These are phyloP conservation scores for Drosophila neocordata DNA, from an alignment of 1,140 invertebrate species.

Conservation along the genomic window DNA sequence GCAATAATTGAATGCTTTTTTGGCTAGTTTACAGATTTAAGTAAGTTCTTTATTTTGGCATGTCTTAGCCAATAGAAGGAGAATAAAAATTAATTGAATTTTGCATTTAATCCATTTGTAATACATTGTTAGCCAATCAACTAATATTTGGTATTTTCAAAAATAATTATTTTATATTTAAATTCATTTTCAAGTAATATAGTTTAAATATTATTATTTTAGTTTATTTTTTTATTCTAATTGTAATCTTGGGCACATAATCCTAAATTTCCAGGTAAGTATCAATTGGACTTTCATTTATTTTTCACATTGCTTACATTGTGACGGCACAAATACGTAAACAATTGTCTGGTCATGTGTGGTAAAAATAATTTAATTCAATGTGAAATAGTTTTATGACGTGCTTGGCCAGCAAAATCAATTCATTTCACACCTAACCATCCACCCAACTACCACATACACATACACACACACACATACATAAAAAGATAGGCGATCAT, in stretches of 20 bases:
- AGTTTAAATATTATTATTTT: neutral
- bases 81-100: too few species aligned
- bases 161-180: neutral
- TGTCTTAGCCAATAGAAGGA: too few species aligned
- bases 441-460: too few species aligned
- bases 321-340: constrained; percentile 43
- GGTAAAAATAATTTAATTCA: constrained; percentile 80
- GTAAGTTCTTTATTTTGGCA: too few species aligned
- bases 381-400: constrained; percentile 75
- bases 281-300: constrained; percentile 10
- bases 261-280: neutral
- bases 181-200: neutral
- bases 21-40: too few species aligned
- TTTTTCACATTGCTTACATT: constrained; percentile 16
- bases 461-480: constrained; percentile 6
- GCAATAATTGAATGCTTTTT: too few species aligned
- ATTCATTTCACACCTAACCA: constrained; percentile 51
- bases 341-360: constrained; percentile 67
- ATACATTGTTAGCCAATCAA: too few species aligned
- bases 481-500: constrained; percentile 50
- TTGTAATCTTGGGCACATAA: neutral
- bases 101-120: too few species aligned
- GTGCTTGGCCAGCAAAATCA: constrained; percentile 79
- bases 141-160: too few species aligned
- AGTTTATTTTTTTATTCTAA: neutral